A percentile compares a stretch with the other conserved stretches of the same genome.
phyloP scores from a whole-genome alignment of 2,797 vertebrate species.

The Phaenicophaeus curvirostris region DNA sequence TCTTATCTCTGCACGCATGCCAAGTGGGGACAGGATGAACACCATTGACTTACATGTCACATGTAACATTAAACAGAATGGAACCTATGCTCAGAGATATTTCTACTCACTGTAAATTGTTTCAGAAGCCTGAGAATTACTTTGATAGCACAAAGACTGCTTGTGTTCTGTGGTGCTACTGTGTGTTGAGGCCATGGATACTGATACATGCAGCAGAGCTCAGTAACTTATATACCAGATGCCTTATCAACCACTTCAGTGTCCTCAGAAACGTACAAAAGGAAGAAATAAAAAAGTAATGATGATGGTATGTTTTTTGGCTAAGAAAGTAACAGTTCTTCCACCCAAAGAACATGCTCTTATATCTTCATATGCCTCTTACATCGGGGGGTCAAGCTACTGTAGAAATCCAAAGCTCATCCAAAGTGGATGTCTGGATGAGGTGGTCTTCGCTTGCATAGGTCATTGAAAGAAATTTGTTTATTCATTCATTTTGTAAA shows the following conservation, averaged over 20 bases:
- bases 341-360: fast-evolving
- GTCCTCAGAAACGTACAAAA: background rate
- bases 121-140: background rate
- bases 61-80: background rate
- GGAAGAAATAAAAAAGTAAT: background rate
- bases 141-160: background rate
- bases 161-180: background rate
- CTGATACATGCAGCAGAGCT: background rate
- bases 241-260: background rate
- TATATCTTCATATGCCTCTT: background rate
- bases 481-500: background rate
- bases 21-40: background rate
- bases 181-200: background rate
- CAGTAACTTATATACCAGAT: background rate
- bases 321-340: background rate
- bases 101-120: background rate
- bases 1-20: background rate
- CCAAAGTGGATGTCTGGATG: background rate
- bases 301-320: fast-evolving
- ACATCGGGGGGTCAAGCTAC: background rate
- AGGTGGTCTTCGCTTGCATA: background rate
- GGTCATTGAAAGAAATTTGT: background rate
- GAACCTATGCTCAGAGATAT: background rate
- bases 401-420: background rate
- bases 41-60: background rate